Evolutionary conservation across 2,113 vertebrate species (phyloP), one percentile per base, ranked within the genome.

Genomic region (Salvator merianae): DNA sequence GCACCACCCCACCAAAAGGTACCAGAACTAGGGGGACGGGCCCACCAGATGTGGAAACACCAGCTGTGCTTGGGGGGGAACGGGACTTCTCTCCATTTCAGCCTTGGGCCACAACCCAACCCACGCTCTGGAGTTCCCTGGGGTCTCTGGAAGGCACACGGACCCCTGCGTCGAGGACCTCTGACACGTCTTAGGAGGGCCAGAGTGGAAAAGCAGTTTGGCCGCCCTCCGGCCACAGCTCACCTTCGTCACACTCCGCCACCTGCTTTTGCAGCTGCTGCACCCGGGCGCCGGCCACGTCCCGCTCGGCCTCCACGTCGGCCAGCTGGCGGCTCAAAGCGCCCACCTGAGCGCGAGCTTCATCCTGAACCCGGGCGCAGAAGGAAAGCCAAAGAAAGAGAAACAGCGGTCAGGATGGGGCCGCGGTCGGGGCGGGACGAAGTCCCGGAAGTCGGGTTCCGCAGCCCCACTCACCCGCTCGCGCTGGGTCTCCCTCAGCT

Each of bases 201-300:
- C n/a, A n/a, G n/a, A n/a, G n/a, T n/a, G 59, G 59, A 62, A 62
- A 62, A 22, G 59, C 59, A 62, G 59, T 62, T 62, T n/a, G n/a
- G 28, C 1, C 4, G 10, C 4, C 76, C 32, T 5, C 34, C n/a
- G 3, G 8, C 12, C 34, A 1, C 3, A 1, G 73, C 76, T 77
- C 81, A 96, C 98, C 98, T 95, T 98, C 97, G 89, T 97, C 96
- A 1, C 95, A 94, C 80, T 98, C 97, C 1, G 96, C 95, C 78
- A 98, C 50, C 0, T 95, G 90, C 82, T 93, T 97, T 84, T 98
- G 97, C 36, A 98, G 94, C 91, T 97, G 97, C 94, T 94, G 83
- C 0, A 95, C 93, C 0, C 96, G 96, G 8, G 87, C 93, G 0
- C 94, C 65, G 20, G 95, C 91, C 0, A 80, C 91, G 62, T 98